These are phyloP conservation scores for Anthophora plumipes DNA, from an alignment of 2,888 invertebrate species.

Conservation along the genomic window DNA sequence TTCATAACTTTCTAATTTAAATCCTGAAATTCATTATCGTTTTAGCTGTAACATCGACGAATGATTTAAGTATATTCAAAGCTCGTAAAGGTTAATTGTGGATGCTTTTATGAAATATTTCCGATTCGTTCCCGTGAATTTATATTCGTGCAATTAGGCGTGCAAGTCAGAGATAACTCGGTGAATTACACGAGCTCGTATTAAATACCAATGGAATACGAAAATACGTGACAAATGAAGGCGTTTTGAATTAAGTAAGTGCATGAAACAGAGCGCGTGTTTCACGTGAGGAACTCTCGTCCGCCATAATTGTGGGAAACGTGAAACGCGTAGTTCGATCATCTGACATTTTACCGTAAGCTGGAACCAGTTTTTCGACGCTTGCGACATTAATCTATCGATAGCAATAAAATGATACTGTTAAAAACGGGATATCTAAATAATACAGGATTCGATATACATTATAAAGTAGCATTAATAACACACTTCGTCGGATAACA, in stretches of 20 bases:
- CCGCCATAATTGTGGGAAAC: conserved; percentile 15
- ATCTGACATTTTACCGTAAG: conserved; percentile 30
- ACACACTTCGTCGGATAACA: background rate
- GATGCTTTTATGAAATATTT: conserved; percentile 9
- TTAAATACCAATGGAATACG: background rate
- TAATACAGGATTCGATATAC: background rate
- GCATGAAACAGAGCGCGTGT: background rate
- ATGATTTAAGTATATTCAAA: conserved; percentile 12
- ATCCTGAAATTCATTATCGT: background rate
- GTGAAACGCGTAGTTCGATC: conserved; percentile 14
- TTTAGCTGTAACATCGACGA: too few relatives aligned
- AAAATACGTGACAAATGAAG: conserved; percentile 24
- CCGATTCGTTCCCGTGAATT: conserved; percentile 8
- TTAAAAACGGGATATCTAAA: conserved; percentile 12
- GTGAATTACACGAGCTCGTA: background rate
- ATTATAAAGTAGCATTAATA: conserved; percentile 4
- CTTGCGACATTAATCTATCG: conserved; percentile 20
- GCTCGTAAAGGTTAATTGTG: conserved; percentile 13
- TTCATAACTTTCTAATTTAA: background rate
- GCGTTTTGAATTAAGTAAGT: background rate
- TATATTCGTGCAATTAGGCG: background rate
- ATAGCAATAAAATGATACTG: background rate
- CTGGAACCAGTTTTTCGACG: conserved; percentile 28
- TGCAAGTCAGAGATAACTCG: background rate
- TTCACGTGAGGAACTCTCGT: background rate